Conservation (phyloP, 2,888 invertebrate genomes). For the Acronicta psi region DNA sequence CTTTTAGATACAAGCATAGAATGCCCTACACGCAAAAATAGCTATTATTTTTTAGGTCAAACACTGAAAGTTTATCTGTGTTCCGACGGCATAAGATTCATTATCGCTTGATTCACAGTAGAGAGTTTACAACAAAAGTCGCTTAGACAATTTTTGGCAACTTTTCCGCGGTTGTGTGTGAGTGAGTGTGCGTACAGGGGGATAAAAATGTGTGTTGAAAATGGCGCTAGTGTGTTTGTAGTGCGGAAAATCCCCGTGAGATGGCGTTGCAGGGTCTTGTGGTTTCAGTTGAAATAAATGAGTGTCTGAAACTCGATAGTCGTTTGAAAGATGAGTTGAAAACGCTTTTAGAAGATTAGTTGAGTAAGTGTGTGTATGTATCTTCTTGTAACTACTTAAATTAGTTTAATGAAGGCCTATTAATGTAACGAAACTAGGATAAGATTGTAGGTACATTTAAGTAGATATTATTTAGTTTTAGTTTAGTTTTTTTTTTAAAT, state of each 20-base stretch:
- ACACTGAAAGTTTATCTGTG: constrained; percentile 49
- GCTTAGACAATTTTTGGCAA: constrained; percentile 72
- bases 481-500: no score
- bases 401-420: constrained; percentile 49
- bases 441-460: background rate
- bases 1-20: constrained; percentile 48
- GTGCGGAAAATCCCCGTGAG: constrained; percentile 67
- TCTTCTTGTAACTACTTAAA: constrained; percentile 49
- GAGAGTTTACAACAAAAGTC: constrained; percentile 54
- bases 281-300: constrained; percentile 64
- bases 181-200: constrained; percentile 66
- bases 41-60: constrained; percentile 36
- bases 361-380: constrained; percentile 53
- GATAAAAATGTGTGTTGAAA: constrained; percentile 70
- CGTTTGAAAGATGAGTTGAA: constrained; percentile 71
- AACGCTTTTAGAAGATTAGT: constrained; percentile 75
- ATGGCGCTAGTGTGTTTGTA: constrained; percentile 81
- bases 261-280: constrained; percentile 75
- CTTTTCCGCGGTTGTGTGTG: constrained; percentile 74
- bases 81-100: accelerated
- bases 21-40: constrained; percentile 57
- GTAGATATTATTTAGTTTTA: no score
- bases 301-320: constrained; percentile 59
- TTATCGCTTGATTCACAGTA: constrained; percentile 31
- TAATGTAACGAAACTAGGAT: constrained; percentile 8